Percentiles rank a stretch among this genome's conserved stretches.
Evolutionary conservation across 2,888 invertebrate species (phyloP).

Genomic region (Apoda limacodes): DNA sequence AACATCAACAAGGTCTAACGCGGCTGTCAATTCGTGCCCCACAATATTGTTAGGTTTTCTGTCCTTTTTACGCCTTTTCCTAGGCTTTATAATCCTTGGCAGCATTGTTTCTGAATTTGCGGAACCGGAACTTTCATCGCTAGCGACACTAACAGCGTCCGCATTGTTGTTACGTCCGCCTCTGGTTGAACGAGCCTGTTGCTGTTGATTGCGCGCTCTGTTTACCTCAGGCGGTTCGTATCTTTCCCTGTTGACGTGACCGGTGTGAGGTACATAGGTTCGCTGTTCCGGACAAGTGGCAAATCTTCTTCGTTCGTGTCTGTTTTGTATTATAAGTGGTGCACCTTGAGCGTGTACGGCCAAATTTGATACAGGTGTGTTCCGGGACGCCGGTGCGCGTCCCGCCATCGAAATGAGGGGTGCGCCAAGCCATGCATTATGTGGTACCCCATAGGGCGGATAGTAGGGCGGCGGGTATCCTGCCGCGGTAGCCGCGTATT

Average conservation of each 20-base stretch:
- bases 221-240: slow-evolving; percentile 49
- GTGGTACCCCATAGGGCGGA: slow-evolving; percentile 62
- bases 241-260: slow-evolving; percentile 41
- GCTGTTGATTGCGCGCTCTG: slow-evolving; percentile 53
- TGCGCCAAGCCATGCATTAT: slow-evolving; percentile 80
- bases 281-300: slow-evolving; percentile 51
- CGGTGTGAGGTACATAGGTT: slow-evolving; percentile 43
- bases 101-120: slow-evolving; percentile 79
- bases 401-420: slow-evolving; percentile 85
- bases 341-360: slow-evolving; percentile 88
- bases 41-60: slow-evolving; percentile 75
- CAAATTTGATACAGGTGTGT: slow-evolving; percentile 76
- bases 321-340: slow-evolving; percentile 81
- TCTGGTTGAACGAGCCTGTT: slow-evolving; percentile 49
- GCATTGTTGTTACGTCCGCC: slow-evolving; percentile 67
- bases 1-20: slow-evolving; percentile 53
- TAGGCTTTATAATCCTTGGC: slow-evolving; percentile 89
- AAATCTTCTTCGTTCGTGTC: slow-evolving; percentile 68
- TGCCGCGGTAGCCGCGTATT: slow-evolving; percentile 60
- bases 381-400: slow-evolving; percentile 58
- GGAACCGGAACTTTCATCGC: slow-evolving; percentile 80
- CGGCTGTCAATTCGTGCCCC: slow-evolving; percentile 50
- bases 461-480: slow-evolving; percentile 65
- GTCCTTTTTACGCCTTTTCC: slow-evolving; percentile 91
- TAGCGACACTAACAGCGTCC: slow-evolving; percentile 79